Evolutionary conservation across 2,888 invertebrate species (phyloP), one percentile per base, ranked within the genome.

Genomic region (Drosophila borborema): DNA sequence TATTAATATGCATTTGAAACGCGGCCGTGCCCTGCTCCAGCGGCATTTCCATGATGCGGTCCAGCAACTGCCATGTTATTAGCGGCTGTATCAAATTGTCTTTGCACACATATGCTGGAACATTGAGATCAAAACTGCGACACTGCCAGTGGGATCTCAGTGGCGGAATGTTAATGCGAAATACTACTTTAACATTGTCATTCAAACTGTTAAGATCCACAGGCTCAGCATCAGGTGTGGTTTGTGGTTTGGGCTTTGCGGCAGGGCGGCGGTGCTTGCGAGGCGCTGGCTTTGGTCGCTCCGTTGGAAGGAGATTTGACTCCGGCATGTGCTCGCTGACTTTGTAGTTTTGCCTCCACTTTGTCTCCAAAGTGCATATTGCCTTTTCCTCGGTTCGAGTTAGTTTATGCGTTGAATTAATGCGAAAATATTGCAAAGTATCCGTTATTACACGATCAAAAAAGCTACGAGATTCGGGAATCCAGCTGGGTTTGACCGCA

Each of bases 61-160:
- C 62, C 23, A 77, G 74, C 43, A 69, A 51, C 14, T 73, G 9
- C 74, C 68, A 77, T n/a, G 48, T 59, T 7, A 73, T 46, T 0
- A 77, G 16, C 3, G 68, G 62, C 4, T 54, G 12, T 18, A 77
- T 48, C 14, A 64, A 73, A 36, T 73, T 54, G 0, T 46, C 0
- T 49, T 77, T 77, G 41, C 28, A 54, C 4, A 72, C 41, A 12
- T 28, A 1, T 0, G 58, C 73, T 10, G 49, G 36, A 1, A 73
- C 10, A 0, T 51, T 41, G 0, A 76, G 41, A 40, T 73, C 69
- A 12, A 77, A 49, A 12, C 16, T 62, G n/a, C 67, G 61, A 18
- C 18, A 46, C 8, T 41, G 0, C 78, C 78, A 77, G 41, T 51
- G 38, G 1, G 34, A 16, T 1, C 36, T 51, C 8, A 77, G 28